phyloP scores from a whole-genome alignment of 2,888 invertebrate species.

The Sclerodermus sp. region DNA sequence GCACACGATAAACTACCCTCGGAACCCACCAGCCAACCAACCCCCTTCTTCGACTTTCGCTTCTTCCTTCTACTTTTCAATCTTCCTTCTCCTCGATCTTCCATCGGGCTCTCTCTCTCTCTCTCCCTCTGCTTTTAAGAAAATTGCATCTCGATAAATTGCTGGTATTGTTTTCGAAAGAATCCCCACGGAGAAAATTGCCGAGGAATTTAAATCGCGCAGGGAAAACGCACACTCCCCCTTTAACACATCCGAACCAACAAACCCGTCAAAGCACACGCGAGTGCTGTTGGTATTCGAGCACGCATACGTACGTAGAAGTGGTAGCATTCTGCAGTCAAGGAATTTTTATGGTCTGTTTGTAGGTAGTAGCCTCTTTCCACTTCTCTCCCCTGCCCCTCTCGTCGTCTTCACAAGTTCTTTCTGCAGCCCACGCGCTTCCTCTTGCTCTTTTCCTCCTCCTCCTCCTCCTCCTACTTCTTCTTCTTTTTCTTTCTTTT shows the following conservation, averaged over 20 bases:
- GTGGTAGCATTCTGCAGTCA: conserved; percentile 28
- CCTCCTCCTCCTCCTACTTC: conserved; percentile 7
- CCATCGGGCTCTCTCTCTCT: neutral
- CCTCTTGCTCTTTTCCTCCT: conserved; percentile 5
- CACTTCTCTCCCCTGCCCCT: conserved; percentile 1
- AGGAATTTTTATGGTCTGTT: conserved; percentile 38
- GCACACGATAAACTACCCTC: conserved; percentile 33
- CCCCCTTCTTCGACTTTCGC: neutral
- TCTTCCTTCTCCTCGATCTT: neutral
- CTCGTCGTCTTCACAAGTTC: neutral
- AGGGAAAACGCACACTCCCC: too few species aligned
- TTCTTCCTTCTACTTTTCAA: neutral
- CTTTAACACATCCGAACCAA: too few species aligned
- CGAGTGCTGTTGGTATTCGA: neutral
- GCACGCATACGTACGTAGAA: conserved; percentile 11
- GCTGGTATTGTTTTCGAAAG: too few species aligned
- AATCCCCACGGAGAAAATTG: too few species aligned
- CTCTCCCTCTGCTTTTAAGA: neutral
- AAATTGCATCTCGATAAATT: neutral
- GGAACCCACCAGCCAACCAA: conserved; percentile 14
- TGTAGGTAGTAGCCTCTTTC: conserved; percentile 29
- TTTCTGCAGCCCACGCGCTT: neutral
- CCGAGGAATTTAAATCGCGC: too few species aligned
- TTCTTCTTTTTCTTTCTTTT: neutral
- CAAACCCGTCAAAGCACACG: too few species aligned